Conservation (phyloP, 2,797 vertebrate genomes). For the Distichodus sexfasciatus region DNA sequence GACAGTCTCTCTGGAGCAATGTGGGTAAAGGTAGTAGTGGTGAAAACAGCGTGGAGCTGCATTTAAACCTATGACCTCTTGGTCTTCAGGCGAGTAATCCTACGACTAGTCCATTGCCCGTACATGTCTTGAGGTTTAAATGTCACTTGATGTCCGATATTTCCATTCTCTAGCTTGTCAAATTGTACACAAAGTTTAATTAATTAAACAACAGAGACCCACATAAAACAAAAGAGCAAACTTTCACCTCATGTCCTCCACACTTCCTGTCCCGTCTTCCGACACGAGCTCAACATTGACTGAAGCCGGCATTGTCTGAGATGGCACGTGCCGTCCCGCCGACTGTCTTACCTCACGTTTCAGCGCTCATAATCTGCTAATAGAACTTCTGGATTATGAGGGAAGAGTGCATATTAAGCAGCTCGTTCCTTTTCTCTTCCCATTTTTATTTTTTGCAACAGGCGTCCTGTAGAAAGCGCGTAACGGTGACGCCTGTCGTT, state of each 20-base stretch:
- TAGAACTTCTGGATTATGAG: constrained; percentile 77
- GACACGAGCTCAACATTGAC: constrained; percentile 45
- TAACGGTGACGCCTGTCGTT: constrained; percentile 53
- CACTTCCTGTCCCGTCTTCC: not conserved
- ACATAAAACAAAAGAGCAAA: not conserved
- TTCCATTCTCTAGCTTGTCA: too few relatives aligned
- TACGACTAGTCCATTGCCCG: too few relatives aligned
- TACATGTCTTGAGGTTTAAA: too few relatives aligned
- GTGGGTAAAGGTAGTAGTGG: too few relatives aligned
- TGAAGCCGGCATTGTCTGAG: constrained; percentile 69
- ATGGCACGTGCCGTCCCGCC: constrained; percentile 66
- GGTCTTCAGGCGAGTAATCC: too few relatives aligned
- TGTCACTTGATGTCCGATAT: not conserved
- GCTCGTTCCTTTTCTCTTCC: constrained; percentile 72
- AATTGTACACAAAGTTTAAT: not conserved
- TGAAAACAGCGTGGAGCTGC: too few relatives aligned
- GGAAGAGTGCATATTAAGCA: constrained; percentile 64
- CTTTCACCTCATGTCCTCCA: constrained; percentile 4
- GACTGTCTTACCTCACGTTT: constrained; percentile 69
- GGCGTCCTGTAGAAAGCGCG: constrained; percentile 18
- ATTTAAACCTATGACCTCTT: too few relatives aligned
- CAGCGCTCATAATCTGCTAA: constrained; percentile 76
- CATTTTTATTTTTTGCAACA: constrained; percentile 67
- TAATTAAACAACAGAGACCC: not conserved
- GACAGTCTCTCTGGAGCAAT: too few relatives aligned